phyloP scores from a whole-genome alignment of 1,140 invertebrate genomes.

The Rhynchophorus ferrugineus region DNA sequence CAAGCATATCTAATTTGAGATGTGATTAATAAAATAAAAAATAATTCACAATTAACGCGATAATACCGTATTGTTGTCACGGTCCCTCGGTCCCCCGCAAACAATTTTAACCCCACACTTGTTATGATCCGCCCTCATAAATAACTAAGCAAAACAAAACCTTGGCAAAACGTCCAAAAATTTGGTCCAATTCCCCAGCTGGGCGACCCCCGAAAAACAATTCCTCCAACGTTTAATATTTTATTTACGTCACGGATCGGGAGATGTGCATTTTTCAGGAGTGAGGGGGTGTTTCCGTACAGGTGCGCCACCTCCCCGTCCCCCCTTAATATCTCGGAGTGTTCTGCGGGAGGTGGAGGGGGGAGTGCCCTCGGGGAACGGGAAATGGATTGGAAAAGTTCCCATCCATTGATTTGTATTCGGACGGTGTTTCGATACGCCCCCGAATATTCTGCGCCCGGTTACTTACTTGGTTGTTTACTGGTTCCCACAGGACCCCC shows the following conservation, averaged over 20 bases:
- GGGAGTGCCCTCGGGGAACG: slow-evolving; percentile 23
- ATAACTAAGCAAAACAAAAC: too few species aligned
- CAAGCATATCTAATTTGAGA: too few species aligned
- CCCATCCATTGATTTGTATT: slow-evolving; percentile 40
- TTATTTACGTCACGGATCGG: slow-evolving; percentile 9
- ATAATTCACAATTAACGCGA: too few species aligned
- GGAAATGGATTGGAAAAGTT: slow-evolving; percentile 40
- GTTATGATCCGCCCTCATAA: too few species aligned
- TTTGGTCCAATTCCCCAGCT: too few species aligned
- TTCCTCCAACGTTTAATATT: slow-evolving; percentile 14
- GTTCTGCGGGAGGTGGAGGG: slow-evolving; percentile 25
- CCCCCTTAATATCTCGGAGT: slow-evolving; percentile 33
- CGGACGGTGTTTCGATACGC: slow-evolving; percentile 23
- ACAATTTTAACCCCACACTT: too few species aligned
- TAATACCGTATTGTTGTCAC: too few species aligned
- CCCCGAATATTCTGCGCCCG: slow-evolving; percentile 28
- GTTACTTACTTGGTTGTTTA: slow-evolving; percentile 20
- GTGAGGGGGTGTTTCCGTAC: slow-evolving; percentile 9
- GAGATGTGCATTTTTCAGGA: slow-evolving; percentile 15
- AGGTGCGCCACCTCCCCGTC: too few species aligned
- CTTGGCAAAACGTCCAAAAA: too few species aligned
- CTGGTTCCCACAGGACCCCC: neutral
- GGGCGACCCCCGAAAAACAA: too few species aligned
- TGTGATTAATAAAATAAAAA: too few species aligned
- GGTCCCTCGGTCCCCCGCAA: too few species aligned